Conservation (phyloP, 2,797 vertebrate genomes). For the Protosalanx chinensis region DNA sequence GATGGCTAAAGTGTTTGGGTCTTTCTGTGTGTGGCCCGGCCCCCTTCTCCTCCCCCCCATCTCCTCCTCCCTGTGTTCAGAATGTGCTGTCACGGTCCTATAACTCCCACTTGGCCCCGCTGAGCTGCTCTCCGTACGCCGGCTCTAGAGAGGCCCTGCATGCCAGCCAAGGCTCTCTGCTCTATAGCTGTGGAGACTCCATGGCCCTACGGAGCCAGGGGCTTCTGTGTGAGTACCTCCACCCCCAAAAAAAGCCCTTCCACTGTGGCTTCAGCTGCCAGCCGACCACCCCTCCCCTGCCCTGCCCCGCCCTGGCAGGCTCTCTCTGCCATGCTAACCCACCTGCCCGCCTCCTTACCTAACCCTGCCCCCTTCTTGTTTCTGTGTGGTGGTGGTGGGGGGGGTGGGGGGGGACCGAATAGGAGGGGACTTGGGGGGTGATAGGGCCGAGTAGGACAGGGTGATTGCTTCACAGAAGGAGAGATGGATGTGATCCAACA, state of each 20-base stretch:
- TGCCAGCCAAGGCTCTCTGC: conserved; percentile 94
- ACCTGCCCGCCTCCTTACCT: conserved; percentile 9
- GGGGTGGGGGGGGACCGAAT: too few relatives aligned
- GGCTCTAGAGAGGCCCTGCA: conserved; percentile 91
- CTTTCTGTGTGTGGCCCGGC: conserved; percentile 9
- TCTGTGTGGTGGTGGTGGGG: background rate
- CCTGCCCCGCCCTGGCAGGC: conserved; percentile 29
- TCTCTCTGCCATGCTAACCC: background rate
- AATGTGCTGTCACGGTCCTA: conserved; percentile 94
- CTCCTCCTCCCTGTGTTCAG: conserved; percentile 82
- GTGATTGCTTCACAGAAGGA: conserved; percentile 8
- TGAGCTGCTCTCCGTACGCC: conserved; percentile 88
- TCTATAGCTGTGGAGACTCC: conserved; percentile 84
- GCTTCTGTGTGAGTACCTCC: conserved; percentile 89
- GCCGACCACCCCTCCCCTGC: background rate
- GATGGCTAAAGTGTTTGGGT: conserved; percentile 70
- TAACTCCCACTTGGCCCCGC: conserved; percentile 89
- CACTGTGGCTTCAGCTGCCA: conserved; percentile 41
- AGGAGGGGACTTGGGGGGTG: too few relatives aligned
- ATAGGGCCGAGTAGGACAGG: too few relatives aligned
- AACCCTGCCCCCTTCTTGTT: conserved; percentile 22
- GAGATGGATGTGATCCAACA: conserved; percentile 7
- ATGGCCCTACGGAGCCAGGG: conserved; percentile 83
- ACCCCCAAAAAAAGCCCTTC: background rate
- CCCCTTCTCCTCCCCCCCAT: conserved; percentile 51